phyloP scores from a whole-genome alignment of 2,888 invertebrate genomes.

The Heteromurus nitidus region DNA sequence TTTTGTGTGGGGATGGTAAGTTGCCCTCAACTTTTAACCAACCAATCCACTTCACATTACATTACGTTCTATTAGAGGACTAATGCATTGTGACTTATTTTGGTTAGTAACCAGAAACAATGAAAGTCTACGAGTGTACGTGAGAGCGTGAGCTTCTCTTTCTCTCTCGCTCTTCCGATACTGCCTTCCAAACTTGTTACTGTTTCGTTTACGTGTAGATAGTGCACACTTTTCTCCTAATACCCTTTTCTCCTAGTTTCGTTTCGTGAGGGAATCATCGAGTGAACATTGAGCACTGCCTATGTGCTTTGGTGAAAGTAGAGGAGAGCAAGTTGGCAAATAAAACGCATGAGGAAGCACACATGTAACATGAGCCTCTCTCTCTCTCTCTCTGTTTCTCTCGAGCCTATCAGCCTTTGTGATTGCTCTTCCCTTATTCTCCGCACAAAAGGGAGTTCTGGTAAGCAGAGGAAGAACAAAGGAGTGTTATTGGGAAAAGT shows the following conservation, averaged over 20 bases:
- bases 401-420: too few species aligned
- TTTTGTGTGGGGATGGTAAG: neutral
- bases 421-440: conserved; percentile 32
- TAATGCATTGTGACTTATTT: conserved; percentile 41
- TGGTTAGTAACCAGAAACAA: conserved; percentile 19
- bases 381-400: too few species aligned
- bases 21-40: conserved; percentile 37
- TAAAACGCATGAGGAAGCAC: conserved; percentile 42
- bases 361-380: neutral
- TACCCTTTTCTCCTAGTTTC: too few species aligned
- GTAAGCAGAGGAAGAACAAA: neutral
- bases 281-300: too few species aligned
- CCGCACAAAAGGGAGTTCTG: conserved; percentile 24
- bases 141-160: too few species aligned
- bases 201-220: too few species aligned
- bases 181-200: too few species aligned
- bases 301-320: neutral
- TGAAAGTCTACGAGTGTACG: neutral
- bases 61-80: conserved; percentile 30
- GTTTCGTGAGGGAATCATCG: too few species aligned
- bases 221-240: too few species aligned
- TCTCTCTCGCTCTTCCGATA: too few species aligned
- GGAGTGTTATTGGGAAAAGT: conserved; percentile 2
- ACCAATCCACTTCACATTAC: conserved; percentile 32
- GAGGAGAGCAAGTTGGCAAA: conserved; percentile 43